phyloP scores from a whole-genome alignment of 2,797 vertebrate species.

The Cuniculus paca region DNA sequence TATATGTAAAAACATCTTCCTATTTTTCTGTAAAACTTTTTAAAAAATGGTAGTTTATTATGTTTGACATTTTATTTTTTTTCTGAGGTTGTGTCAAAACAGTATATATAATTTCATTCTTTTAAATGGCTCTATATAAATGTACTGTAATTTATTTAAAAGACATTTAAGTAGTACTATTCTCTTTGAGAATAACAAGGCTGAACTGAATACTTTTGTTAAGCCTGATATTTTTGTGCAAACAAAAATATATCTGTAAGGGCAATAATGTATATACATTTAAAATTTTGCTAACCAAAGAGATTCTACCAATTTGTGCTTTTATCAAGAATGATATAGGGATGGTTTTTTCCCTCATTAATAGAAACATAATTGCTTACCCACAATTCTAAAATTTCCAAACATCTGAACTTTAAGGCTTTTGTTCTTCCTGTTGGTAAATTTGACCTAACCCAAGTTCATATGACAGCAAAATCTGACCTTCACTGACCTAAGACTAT shows the following conservation, averaged over 20 bases:
- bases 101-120: slow-evolving; percentile 21
- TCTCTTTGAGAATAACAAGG: slow-evolving; percentile 33
- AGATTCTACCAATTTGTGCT: not conserved
- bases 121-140: slow-evolving; percentile 1
- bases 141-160: slow-evolving; percentile 22
- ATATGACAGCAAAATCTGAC: slow-evolving; percentile 40
- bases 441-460: not conserved
- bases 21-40: slow-evolving; percentile 38
- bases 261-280: not conserved
- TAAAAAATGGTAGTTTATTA: not conserved
- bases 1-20: not conserved
- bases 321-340: not conserved
- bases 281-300: slow-evolving; percentile 32
- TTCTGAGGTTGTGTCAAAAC: not conserved
- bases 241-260: slow-evolving; percentile 18
- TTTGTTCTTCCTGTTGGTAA: not conserved
- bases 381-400: not conserved
- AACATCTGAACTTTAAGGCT: not conserved
- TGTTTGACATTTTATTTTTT: slow-evolving; percentile 24
- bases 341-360: not conserved
- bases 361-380: not conserved
- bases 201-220: not conserved
- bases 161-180: not conserved
- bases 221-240: slow-evolving; percentile 31
- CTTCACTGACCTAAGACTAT: slow-evolving; percentile 33